phyloP scores from a whole-genome alignment of 30 jellyfish, hydroid and myxozoan genomes.

The Kudoa iwatai region DNA sequence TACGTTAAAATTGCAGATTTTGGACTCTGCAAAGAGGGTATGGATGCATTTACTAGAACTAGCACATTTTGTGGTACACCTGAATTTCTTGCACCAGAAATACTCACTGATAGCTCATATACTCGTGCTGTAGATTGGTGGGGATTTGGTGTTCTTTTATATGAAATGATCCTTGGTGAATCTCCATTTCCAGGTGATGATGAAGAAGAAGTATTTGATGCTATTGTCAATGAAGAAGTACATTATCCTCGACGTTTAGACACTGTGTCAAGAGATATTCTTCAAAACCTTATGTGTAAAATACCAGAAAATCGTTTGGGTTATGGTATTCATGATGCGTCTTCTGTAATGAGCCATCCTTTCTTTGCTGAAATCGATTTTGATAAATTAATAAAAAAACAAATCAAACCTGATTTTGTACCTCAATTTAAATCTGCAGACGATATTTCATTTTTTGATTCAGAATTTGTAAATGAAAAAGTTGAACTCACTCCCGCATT shows the following conservation, averaged over 20 bases:
- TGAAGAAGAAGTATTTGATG: constrained; percentile 80
- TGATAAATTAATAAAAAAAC: neutral
- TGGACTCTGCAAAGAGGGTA: constrained; percentile 82
- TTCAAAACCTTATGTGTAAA: constrained; percentile 25
- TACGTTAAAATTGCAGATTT: constrained; percentile 80
- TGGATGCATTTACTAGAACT: constrained; percentile 79
- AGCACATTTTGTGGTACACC: constrained; percentile 99
- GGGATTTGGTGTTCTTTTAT: constrained; percentile 79
- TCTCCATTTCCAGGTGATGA: constrained; percentile 97
- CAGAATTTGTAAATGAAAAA: too few relatives aligned
- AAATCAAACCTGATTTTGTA: neutral
- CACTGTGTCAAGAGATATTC: constrained; percentile 50
- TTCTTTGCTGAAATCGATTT: constrained; percentile 14
- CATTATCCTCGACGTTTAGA: constrained; percentile 65
- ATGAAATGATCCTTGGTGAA: constrained; percentile 97
- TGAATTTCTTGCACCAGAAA: constrained; percentile 93
- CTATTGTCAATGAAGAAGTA: constrained; percentile 63
- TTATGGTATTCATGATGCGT: constrained; percentile 69
- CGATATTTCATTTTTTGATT: too few relatives aligned
- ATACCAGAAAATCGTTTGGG: constrained; percentile 87
- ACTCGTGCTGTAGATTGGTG: constrained; percentile 97
- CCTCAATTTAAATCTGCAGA: too few relatives aligned
- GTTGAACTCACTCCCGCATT: too few relatives aligned
- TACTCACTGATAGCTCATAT: constrained; percentile 58
- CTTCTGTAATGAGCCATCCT: constrained; percentile 69